A percentile compares a stretch with the other conserved stretches of the same genome.
Conservation (phyloP, 2,797 vertebrate genomes). For the Bradypus variegatus region DNA sequence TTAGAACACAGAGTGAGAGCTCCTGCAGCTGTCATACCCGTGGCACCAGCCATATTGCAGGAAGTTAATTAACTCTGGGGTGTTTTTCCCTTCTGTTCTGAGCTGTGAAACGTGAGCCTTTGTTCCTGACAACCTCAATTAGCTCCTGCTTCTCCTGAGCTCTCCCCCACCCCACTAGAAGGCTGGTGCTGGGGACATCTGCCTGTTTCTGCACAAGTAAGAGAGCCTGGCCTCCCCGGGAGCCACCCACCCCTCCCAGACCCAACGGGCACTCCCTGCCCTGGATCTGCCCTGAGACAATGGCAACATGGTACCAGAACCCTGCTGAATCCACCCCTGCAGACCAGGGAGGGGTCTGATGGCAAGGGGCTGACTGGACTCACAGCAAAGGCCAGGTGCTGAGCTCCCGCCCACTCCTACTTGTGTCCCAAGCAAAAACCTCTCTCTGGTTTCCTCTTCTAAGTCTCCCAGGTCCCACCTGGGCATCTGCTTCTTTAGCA, state of each 20-base stretch:
- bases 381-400: not conserved
- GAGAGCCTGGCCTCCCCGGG: not conserved
- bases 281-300: not conserved
- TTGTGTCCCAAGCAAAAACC: not conserved
- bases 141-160: not conserved
- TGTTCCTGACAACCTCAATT: conserved; percentile 30
- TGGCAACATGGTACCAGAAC: not conserved
- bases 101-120: not conserved
- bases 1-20: not conserved
- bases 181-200: not conserved
- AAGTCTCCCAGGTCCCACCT: not conserved
- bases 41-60: not conserved
- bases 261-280: too few species aligned
- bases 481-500: not conserved
- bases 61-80: conserved; percentile 21
- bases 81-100: conserved; percentile 3
- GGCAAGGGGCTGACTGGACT: not conserved
- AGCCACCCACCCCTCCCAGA: too few species aligned
- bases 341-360: not conserved
- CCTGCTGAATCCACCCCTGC: not conserved
- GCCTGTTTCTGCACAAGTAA: not conserved
- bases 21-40: not conserved
- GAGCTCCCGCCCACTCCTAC: too few species aligned
- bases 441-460: not conserved
- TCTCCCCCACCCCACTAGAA: not conserved